Conservation (phyloP, 1,140 invertebrate genomes). For the Manduca sexta region DNA sequence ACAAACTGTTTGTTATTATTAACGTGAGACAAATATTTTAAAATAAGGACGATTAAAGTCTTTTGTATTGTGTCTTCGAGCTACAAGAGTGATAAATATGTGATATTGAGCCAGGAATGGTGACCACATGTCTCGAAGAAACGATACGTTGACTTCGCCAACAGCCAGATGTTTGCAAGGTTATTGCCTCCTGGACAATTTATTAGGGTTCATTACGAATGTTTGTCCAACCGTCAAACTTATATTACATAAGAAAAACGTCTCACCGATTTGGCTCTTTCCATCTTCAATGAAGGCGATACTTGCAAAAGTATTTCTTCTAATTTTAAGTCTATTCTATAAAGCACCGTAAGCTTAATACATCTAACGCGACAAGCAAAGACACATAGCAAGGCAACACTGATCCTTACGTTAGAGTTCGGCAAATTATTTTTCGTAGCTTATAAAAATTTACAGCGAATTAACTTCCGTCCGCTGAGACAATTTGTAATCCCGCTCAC, state of each 20-base stretch:
- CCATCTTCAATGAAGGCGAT: constrained; percentile 19
- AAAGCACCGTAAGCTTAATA: constrained; percentile 60
- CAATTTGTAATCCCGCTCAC: constrained; percentile 26
- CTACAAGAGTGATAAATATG: constrained; percentile 24
- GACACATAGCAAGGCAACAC: constrained; percentile 71
- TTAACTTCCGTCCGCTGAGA: constrained; percentile 27
- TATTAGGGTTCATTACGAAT: constrained; percentile 10
- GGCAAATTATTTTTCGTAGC: constrained; percentile 47
- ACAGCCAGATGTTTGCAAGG: constrained; percentile 56
- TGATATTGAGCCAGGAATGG: constrained; percentile 40
- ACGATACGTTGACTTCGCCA: constrained; percentile 41
- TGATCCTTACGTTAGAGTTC: constrained; percentile 46
- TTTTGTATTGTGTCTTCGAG: constrained; percentile 14
- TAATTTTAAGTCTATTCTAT: constrained; percentile 16
- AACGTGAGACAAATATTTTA: background rate
- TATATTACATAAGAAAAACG: constrained; percentile 9
- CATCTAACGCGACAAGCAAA: constrained; percentile 63
- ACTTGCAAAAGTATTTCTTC: constrained; percentile 15
- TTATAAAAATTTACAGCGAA: constrained; percentile 44
- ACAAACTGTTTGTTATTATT: constrained; percentile 16
- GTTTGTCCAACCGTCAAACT: constrained; percentile 11
- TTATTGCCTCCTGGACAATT: constrained; percentile 38
- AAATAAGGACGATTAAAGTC: background rate
- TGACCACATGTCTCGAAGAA: constrained; percentile 54
- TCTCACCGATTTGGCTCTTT: constrained; percentile 28